Conservation (phyloP, 2,888 invertebrate genomes). For the Tridacna gigas region DNA sequence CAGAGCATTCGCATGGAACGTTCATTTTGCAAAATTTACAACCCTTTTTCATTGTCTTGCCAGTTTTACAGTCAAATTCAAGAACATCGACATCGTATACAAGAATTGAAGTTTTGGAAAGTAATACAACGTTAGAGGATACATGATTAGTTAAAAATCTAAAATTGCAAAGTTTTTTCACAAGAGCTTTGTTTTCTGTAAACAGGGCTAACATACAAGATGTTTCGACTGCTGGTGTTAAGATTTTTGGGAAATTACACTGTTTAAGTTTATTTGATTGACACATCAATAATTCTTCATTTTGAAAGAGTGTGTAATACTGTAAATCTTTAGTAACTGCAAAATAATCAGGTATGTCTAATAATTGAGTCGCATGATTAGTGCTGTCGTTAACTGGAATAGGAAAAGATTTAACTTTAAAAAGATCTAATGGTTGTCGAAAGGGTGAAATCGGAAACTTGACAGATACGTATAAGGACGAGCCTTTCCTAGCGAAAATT, state of each 20-base stretch:
- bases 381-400: constrained; percentile 35
- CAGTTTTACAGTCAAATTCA: constrained; percentile 33
- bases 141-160: constrained; percentile 28
- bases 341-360: constrained; percentile 24
- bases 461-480: constrained; percentile 31
- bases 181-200: constrained; percentile 18
- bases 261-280: constrained; percentile 1
- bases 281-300: background rate
- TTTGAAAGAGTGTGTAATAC: background rate
- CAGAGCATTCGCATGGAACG: constrained; percentile 39
- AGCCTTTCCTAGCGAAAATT: constrained; percentile 38
- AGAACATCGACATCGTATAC: constrained; percentile 28
- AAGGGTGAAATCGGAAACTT: constrained; percentile 42
- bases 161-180: constrained; percentile 34
- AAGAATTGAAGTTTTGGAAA: constrained; percentile 20
- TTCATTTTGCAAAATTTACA: constrained; percentile 36
- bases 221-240: constrained; percentile 2
- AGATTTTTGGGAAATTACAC: constrained; percentile 7
- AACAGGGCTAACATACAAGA: constrained; percentile 30
- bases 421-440: constrained; percentile 16
- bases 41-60: constrained; percentile 22
- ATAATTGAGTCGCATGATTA: constrained; percentile 39
- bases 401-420: constrained; percentile 28
- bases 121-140: background rate
- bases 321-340: constrained; percentile 17